Conservation (phyloP, 2,113 vertebrate genomes). For the Vanacampus margaritifer region DNA sequence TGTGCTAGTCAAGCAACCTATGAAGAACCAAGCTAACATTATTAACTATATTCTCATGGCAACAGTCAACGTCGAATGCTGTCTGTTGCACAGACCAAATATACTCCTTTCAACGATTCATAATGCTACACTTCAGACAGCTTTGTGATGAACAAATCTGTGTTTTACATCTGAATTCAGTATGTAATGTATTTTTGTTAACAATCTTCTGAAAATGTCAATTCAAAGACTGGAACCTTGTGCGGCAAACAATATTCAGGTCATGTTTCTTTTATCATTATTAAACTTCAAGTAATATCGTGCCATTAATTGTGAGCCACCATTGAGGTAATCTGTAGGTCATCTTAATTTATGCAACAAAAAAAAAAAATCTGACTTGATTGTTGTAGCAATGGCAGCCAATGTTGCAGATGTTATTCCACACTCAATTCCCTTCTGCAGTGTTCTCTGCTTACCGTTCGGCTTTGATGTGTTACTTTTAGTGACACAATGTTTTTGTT, state of each 20-base stretch:
- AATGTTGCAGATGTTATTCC: not conserved
- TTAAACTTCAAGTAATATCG: constrained; percentile 23
- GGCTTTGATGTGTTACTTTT: not conserved
- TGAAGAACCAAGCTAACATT: not conserved
- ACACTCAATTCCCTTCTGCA: not conserved
- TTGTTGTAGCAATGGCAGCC: not conserved
- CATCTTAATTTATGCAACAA: constrained; percentile 1
- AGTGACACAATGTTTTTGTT: not conserved
- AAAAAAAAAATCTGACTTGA: not conserved
- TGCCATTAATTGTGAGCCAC: constrained; percentile 29
- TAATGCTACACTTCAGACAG: not conserved
- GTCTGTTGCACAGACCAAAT: not conserved
- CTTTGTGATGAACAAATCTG: constrained; percentile 11
- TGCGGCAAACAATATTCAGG: constrained; percentile 31
- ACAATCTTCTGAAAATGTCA: constrained; percentile 40
- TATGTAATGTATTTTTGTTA: constrained; percentile 43
- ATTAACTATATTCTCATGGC: not conserved
- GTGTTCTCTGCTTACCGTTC: not conserved
- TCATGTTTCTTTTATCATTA: constrained; percentile 19
- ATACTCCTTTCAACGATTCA: not conserved
- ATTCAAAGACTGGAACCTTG: constrained; percentile 41
- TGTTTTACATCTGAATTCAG: constrained; percentile 27
- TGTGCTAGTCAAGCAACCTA: not conserved
- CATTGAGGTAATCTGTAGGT: constrained; percentile 29
- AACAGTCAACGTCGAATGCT: constrained; percentile 1